Percentiles rank a stretch among this genome's conserved stretches.
These are phyloP conservation scores for Salvelinus fontinalis DNA, from an alignment of 2,113 vertebrate genomes.

Conservation along the genomic window DNA sequence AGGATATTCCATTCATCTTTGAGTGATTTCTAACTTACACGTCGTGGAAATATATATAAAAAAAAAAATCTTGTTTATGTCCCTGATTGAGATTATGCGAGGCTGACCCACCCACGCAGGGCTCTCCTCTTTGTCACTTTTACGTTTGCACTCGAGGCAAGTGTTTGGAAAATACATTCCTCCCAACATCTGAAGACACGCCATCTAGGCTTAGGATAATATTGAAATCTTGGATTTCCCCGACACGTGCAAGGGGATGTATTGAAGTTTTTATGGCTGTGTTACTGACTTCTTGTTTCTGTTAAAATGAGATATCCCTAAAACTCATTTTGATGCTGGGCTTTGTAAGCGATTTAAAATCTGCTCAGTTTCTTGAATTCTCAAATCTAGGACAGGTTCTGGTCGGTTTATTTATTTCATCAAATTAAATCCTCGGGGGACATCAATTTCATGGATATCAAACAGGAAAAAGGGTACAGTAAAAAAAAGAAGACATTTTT, in stretches of 20 bases:
- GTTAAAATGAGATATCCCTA: conserved; percentile 69
- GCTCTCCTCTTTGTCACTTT: conserved; percentile 60
- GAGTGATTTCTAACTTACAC: conserved; percentile 64
- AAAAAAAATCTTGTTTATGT: conserved; percentile 63
- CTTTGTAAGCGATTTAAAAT: conserved; percentile 72
- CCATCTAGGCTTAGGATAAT: conserved; percentile 72
- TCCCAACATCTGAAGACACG: conserved; percentile 49
- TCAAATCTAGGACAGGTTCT: conserved; percentile 61
- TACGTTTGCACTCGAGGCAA: conserved; percentile 49
- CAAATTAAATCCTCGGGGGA: conserved; percentile 53
- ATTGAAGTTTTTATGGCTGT: conserved; percentile 42
- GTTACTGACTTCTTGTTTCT: conserved; percentile 58
- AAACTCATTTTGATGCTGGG: conserved; percentile 64
- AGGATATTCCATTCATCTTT: conserved; percentile 64
- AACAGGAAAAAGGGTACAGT: conserved; percentile 36
- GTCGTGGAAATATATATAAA: neutral
- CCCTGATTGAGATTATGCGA: conserved; percentile 61
- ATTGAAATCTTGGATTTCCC: conserved; percentile 71
- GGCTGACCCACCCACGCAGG: conserved; percentile 49
- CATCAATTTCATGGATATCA: conserved; percentile 59
- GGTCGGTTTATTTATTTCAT: conserved; percentile 67
- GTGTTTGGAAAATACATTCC: conserved; percentile 53
- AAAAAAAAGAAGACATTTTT: conserved; percentile 22
- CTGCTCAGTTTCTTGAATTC: conserved; percentile 52
- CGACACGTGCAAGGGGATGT: conserved; percentile 71